Evolutionary conservation across 2,888 invertebrate genomes (phyloP).

Genomic region (Athalia cordata): DNA sequence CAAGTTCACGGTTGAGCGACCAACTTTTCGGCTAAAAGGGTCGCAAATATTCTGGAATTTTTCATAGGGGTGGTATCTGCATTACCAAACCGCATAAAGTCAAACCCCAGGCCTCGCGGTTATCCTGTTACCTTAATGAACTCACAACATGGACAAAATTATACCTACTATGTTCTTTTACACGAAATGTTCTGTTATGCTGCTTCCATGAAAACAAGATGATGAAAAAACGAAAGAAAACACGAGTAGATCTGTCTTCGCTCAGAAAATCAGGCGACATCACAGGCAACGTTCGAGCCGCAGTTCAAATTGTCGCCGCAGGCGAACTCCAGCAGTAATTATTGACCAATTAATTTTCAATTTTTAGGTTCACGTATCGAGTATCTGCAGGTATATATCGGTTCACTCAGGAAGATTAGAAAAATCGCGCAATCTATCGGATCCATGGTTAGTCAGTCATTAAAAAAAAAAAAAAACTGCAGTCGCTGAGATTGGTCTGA

Average conservation of each 20-base stretch:
- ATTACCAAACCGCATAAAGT: background rate
- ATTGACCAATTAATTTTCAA: background rate
- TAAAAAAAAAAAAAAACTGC: background rate
- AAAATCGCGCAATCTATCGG: background rate
- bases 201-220: too few species aligned
- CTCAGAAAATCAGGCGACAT: conserved; percentile 2
- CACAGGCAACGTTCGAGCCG: background rate
- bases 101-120: background rate
- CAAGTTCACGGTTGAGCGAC: background rate
- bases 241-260: background rate
- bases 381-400: background rate
- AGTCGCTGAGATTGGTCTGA: background rate
- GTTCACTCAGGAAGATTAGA: background rate
- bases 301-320: background rate
- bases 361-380: background rate
- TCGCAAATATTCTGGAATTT: background rate
- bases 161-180: background rate
- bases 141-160: background rate
- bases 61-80: background rate
- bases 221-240: background rate
- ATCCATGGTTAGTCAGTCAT: too few species aligned
- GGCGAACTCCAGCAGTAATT: conserved; percentile 1
- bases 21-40: background rate
- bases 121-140: background rate
- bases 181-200: conserved; percentile 4